Evolutionary conservation across 2,113 vertebrate species (phyloP).

Genomic region (Glareola pratincola): DNA sequence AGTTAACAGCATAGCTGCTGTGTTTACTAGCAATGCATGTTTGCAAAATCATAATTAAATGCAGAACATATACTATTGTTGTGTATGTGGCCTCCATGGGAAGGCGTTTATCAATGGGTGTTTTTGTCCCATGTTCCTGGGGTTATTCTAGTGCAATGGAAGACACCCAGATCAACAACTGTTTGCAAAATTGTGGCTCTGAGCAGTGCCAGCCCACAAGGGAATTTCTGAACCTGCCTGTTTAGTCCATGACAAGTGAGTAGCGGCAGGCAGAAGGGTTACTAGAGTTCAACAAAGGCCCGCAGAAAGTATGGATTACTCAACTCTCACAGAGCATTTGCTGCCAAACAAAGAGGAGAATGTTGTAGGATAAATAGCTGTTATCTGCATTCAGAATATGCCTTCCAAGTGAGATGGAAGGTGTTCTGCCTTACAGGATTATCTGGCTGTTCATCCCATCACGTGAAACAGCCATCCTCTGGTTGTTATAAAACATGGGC

Average conservation of each 20-base stretch:
- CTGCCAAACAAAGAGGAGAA: neutral
- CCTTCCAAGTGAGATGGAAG: slow-evolving; percentile 36
- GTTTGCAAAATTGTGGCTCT: slow-evolving; percentile 19
- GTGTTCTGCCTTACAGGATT: neutral
- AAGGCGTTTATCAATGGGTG: slow-evolving; percentile 7
- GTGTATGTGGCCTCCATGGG: neutral
- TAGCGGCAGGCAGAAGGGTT: slow-evolving; percentile 15
- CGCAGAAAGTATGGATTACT: neutral
- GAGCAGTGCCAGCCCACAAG: slow-evolving; percentile 13
- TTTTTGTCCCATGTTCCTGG: neutral
- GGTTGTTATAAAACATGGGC: neutral
- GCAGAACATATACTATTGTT: neutral
- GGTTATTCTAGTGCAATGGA: slow-evolving; percentile 30
- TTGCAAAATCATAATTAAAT: slow-evolving; percentile 29
- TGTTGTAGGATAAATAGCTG: neutral
- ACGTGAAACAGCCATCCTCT: neutral
- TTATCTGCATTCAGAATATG: slow-evolving; percentile 25
- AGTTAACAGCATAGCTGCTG: neutral
- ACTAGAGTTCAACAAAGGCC: slow-evolving; percentile 19
- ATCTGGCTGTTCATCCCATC: neutral
- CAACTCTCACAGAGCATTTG: neutral
- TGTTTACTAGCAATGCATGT: neutral
- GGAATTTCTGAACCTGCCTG: neutral
- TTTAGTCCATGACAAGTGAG: neutral
- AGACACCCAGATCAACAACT: slow-evolving; percentile 30